Conservation (phyloP, 2,888 invertebrate species). For the Sminthurinus aureus region DNA sequence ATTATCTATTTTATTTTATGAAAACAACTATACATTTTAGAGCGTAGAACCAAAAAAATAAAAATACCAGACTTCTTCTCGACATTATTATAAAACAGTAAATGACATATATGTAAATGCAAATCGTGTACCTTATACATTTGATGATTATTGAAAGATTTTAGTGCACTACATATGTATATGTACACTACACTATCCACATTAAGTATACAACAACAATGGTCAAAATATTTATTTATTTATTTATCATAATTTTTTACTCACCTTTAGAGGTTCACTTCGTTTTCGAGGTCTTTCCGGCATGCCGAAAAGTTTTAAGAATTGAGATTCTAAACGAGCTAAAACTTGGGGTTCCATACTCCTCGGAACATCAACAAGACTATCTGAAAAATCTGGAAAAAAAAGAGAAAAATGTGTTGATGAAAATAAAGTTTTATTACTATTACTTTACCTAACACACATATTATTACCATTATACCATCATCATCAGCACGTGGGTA, state of each 20-base stretch:
- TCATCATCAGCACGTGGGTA: no score
- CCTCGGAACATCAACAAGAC: slow-evolving; percentile 41
- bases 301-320: slow-evolving; percentile 59
- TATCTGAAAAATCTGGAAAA: slow-evolving; percentile 29
- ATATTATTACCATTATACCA: neutral
- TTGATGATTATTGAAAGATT: no score
- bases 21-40: neutral
- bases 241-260: neutral
- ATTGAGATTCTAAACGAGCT: slow-evolving; percentile 57
- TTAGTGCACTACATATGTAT: no score
- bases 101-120: no score
- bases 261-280: slow-evolving; percentile 43
- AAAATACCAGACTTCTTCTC: neutral
- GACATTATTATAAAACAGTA: no score
- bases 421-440: no score
- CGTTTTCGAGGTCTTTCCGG: slow-evolving; percentile 50
- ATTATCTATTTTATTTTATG: neutral
- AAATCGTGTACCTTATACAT: no score
- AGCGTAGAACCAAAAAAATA: neutral
- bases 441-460: no score
- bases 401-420: neutral
- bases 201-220: no score
- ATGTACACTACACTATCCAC: no score
- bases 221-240: no score
- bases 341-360: slow-evolving; percentile 56